Evolutionary conservation across 2,113 vertebrate species (phyloP).

Genomic region (Onychostoma macrolepis): DNA sequence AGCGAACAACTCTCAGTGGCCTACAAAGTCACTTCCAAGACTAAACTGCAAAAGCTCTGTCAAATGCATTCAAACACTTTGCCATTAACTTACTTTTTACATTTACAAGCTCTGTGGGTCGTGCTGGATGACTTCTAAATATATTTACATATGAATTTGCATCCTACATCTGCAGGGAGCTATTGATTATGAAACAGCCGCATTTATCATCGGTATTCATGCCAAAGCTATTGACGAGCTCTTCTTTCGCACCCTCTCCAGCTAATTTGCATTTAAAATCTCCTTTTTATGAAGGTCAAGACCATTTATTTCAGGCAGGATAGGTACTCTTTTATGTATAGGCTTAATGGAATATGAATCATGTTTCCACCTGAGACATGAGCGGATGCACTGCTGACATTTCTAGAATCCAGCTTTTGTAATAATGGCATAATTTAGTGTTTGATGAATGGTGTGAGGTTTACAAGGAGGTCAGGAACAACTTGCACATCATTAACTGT

Average conservation of each 20-base stretch:
- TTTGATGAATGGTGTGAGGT: conserved; percentile 68
- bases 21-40: conserved; percentile 22
- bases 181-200: conserved; percentile 68
- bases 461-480: conserved; percentile 70
- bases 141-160: conserved; percentile 43
- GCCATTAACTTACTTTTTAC: conserved; percentile 23
- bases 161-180: conserved; percentile 48
- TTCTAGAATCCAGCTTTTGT: conserved; percentile 69
- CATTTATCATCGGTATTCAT: conserved; percentile 71
- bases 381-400: conserved; percentile 73
- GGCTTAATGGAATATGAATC: conserved; percentile 75
- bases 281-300: conserved; percentile 77
- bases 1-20: not conserved
- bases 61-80: conserved; percentile 21
- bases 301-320: conserved; percentile 72
- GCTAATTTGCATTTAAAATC: conserved; percentile 76
- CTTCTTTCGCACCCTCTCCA: conserved; percentile 46
- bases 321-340: conserved; percentile 70
- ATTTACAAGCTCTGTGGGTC: conserved; percentile 23
- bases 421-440: conserved; percentile 69
- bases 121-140: conserved; percentile 51
- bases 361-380: conserved; percentile 73
- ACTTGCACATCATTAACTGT: conserved; percentile 66
- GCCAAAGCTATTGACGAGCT: conserved; percentile 71
- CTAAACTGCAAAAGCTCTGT: conserved; percentile 1